Conservation (phyloP, 2,888 invertebrate genomes). For the Dasysyrphus tricinctus region DNA sequence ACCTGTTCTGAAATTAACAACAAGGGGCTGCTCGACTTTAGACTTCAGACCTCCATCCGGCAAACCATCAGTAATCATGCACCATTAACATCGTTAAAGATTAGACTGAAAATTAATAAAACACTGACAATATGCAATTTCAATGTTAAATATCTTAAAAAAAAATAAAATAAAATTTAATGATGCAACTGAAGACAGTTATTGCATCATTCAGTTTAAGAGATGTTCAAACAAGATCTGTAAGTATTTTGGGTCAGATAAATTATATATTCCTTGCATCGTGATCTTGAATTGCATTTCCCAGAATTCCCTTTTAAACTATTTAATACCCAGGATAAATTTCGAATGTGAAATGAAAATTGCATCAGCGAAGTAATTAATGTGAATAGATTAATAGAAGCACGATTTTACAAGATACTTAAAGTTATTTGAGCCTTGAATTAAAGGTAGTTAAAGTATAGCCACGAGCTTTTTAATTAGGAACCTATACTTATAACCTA, state of each 20-base stretch:
- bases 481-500: not conserved
- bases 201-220: conserved; percentile 30
- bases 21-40: not conserved
- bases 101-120: conserved; percentile 53
- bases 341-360: conserved; percentile 33
- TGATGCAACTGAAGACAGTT: conserved; percentile 37
- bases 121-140: conserved; percentile 36
- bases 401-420: not conserved
- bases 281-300: not conserved
- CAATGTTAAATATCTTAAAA: conserved; percentile 24
- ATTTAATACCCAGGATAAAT: conserved; percentile 5
- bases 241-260: conserved; percentile 8
- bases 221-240: conserved; percentile 12
- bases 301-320: too few relatives aligned
- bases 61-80: conserved; percentile 31
- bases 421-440: not conserved
- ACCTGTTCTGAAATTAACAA: not conserved
- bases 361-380: conserved; percentile 48
- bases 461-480: conserved; percentile 2
- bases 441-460: conserved; percentile 8
- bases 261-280: not conserved
- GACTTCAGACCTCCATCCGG: conserved; percentile 1
- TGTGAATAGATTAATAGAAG: not conserved
- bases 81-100: conserved; percentile 44
- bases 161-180: not conserved